phyloP scores from a whole-genome alignment of 2,797 vertebrate genomes.

The Scomberomorus guttatus region DNA sequence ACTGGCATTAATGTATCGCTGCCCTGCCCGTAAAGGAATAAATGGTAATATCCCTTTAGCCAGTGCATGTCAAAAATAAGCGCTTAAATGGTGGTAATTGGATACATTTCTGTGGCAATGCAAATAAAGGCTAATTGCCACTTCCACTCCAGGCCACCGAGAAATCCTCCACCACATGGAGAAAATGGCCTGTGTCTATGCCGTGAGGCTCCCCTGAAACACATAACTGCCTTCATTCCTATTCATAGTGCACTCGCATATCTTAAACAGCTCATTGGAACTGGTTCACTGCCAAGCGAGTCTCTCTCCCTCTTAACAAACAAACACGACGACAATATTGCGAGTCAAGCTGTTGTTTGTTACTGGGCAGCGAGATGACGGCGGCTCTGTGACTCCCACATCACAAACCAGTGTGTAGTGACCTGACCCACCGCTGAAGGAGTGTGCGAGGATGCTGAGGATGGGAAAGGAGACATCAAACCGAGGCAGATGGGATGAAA shows the following conservation, averaged over 20 bases:
- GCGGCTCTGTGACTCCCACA: conserved; percentile 64
- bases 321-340: conserved; percentile 78
- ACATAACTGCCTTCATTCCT: conserved; percentile 60
- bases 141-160: conserved; percentile 65
- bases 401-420: conserved; percentile 68
- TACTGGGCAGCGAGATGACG: conserved; percentile 69
- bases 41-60: conserved; percentile 54
- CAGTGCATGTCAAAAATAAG: conserved; percentile 64
- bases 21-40: conserved; percentile 30
- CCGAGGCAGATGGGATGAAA: conserved; percentile 78
- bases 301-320: conserved; percentile 73
- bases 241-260: conserved; percentile 65
- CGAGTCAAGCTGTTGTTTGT: conserved; percentile 82
- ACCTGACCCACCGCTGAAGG: conserved; percentile 72
- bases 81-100: conserved; percentile 74
- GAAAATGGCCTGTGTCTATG: conserved; percentile 29
- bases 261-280: conserved; percentile 79
- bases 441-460: conserved; percentile 57
- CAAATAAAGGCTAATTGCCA: conserved; percentile 75
- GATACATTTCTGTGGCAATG: conserved; percentile 66
- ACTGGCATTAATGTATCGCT: conserved; percentile 38
- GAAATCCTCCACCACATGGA: conserved; percentile 52
- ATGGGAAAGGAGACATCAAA: conserved; percentile 72
- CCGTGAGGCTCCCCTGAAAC: conserved; percentile 63
- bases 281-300: conserved; percentile 72